Base-by-base conservation (phyloP, 2,888 invertebrate genomes). In the Notodonta ziczac region DNA sequence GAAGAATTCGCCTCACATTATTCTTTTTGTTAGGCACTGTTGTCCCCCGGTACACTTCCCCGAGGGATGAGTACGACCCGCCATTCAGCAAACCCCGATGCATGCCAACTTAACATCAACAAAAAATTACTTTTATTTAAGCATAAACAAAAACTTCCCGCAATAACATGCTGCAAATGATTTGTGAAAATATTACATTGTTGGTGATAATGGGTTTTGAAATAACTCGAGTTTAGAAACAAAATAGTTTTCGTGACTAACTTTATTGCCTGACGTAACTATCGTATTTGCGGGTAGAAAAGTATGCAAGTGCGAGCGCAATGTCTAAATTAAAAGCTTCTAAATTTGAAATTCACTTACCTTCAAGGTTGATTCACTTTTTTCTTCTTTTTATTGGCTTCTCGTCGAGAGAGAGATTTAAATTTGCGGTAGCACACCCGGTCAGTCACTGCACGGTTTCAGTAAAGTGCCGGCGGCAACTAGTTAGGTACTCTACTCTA, bases 1-100 rank as follows among this genome's bases (percentile, higher is more conserved):
- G 94, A 87, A 95, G 93, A 66, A 94, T 95, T 91, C 94, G 95
- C 92, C 95, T 95, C 78, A 95, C 89, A 70, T 87, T 89, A 70
- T 88, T 89, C 80, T 93, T 94, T 76, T 91, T 90, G 74, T 92
- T 93, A 51, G 93, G 94, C 73, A 94, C 86, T 59, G 95, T 95
- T 56, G 96, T 96, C 80, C 94, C 93, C 81, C 94, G 94, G 94
- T 96, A 96, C 73, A 95, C 95, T 85, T 95, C 94, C 82, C 95
- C 95, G 83, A 95, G 89, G 79, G 94, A 94, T 78, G 94, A 94
- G 93, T 95, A 95, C 84, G 95, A 95, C 87, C 95, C 95, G 87
- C 94, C 78, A 62, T 79, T 94, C 90, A 95, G 94, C 85, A 90
- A 88, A 85, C 94, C 94, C 80, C 94, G 94, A 86, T 95, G 94